Conservation (phyloP, 2,797 vertebrate genomes). For the Adrianichthys oophorus region DNA sequence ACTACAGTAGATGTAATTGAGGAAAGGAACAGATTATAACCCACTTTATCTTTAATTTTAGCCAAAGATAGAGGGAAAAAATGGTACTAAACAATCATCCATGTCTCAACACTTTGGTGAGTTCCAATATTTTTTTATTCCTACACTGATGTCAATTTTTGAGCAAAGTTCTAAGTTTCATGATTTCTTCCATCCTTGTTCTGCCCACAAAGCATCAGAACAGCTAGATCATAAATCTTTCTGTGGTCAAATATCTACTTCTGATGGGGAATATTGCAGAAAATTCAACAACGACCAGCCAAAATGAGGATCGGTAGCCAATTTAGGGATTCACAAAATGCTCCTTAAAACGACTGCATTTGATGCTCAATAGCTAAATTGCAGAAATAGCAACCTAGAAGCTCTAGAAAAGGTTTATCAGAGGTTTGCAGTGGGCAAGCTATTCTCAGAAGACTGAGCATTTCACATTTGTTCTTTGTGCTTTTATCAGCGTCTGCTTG, state of each 20-base stretch:
- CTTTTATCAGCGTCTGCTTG: conserved; percentile 30
- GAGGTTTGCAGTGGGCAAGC: conserved; percentile 53
- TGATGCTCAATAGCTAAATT: conserved; percentile 44
- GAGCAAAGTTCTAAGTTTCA: too few relatives aligned
- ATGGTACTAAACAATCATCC: too few relatives aligned
- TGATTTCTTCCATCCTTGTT: too few relatives aligned
- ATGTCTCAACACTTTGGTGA: too few relatives aligned
- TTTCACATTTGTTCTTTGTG: conserved; percentile 16
- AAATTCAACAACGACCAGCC: conserved; percentile 9
- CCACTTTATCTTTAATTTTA: too few relatives aligned
- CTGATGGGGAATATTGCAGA: background rate
- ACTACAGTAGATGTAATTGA: too few relatives aligned
- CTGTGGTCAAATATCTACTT: background rate
- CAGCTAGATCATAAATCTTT: background rate
- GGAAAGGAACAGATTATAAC: too few relatives aligned
- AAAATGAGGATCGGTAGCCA: conserved; percentile 15
- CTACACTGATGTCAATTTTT: too few relatives aligned
- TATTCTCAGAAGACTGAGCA: conserved; percentile 40
- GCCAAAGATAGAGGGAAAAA: too few relatives aligned
- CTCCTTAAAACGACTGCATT: conserved; percentile 44
- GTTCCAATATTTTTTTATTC: too few relatives aligned
- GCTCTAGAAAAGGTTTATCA: conserved; percentile 67
- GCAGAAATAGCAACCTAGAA: conserved; percentile 28
- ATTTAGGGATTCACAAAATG: conserved; percentile 36
- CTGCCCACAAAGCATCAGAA: background rate